Evolutionary conservation across 2,113 vertebrate species (phyloP), one percentile per base, ranked within the genome.

Genomic region (Crypturellus undulatus): DNA sequence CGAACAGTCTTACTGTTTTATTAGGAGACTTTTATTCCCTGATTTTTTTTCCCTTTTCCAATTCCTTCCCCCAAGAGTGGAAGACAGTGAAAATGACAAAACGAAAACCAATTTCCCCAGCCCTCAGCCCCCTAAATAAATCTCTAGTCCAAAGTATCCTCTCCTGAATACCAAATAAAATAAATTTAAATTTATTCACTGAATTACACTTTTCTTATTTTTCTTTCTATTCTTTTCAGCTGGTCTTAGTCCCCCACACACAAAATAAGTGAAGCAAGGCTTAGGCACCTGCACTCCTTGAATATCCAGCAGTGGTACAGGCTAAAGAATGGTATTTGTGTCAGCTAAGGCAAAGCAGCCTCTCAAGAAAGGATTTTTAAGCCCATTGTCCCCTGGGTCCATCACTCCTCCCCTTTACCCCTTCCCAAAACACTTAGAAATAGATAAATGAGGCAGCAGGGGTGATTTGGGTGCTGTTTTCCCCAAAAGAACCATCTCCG

Each of bases 201-300:
- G 38, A 69, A n/a, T 51, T 88, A 24, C 67, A 59, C 18, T 63
- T 88, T 71, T 63, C n/a, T 84, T 63, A 6, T 67, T 87, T 88
- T 64, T 20, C 28, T 26, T 60, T 77, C 7, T 19, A 34, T n/a
- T 65, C 28, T 71, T 64, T 67, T 51, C 12, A 45, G 43, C 20
- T 63, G 64, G 12, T 26, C 24, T 62, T 56, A 13, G 5, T 24
- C 36, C 20, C 36, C 81, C 78, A 2, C 36, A 20, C 18, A 43
- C 11, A 13, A 26, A 8, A 5, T 13, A 17, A 40, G 14, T 20
- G 17, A 86, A 92, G 38, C 22, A 49, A 42, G 68, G 36, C 26
- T 9, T 0, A 22, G 25, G 25, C 43, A 18, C 49, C 6, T 2
- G 0, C 2, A 5, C 7, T 38, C 19, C 36, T n/a, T 24, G 28